Percentiles rank a stretch among this genome's conserved stretches.
Evolutionary conservation across 2,888 invertebrate genomes (phyloP).

Genomic region (Cetonia aurata): DNA sequence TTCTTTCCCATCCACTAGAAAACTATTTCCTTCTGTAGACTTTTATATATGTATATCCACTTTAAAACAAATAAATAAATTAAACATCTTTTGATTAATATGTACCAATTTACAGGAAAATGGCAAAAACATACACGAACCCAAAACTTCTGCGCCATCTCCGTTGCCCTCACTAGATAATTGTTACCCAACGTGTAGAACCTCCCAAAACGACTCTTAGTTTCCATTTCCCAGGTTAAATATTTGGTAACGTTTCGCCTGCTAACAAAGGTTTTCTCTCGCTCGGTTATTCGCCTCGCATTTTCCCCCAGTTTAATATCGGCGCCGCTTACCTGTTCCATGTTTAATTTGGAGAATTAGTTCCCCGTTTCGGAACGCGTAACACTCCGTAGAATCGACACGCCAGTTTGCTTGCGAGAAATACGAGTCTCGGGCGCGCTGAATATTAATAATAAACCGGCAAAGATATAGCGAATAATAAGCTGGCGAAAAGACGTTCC

Average conservation of each 20-base stretch:
- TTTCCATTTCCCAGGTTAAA: constrained; percentile 35
- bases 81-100: no score
- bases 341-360: constrained; percentile 35
- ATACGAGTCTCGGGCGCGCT: not conserved
- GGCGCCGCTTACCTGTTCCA: constrained; percentile 30
- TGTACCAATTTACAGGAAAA: no score
- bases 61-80: no score
- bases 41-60: no score
- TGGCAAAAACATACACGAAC: no score
- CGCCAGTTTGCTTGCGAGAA: constrained; percentile 3
- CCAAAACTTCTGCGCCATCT: no score
- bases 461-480: no score
- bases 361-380: constrained; percentile 3
- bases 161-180: no score
- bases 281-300: not conserved
- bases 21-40: no score
- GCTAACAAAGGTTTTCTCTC: constrained; percentile 10
- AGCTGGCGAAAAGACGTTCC: no score
- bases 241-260: constrained; percentile 12
- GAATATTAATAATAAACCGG: no score
- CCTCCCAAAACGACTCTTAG: constrained; percentile 22
- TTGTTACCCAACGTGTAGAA: not conserved
- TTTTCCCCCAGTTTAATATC: constrained; percentile 28
- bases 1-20: no score
- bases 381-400: not conserved